phyloP scores from a whole-genome alignment of 53 echinoderm and acorn worm species.

The Astropecten irregularis region DNA sequence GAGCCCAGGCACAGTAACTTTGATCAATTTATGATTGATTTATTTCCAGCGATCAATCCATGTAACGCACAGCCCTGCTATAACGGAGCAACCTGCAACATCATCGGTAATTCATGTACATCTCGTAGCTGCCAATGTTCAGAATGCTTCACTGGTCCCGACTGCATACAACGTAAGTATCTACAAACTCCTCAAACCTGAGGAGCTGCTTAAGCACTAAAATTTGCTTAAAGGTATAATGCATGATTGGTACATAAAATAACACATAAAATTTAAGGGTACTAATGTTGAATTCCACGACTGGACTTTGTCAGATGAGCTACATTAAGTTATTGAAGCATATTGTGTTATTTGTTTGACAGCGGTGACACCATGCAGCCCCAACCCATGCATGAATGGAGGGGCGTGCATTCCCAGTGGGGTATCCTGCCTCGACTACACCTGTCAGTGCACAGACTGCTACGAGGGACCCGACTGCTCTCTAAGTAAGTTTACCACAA shows the following conservation, averaged over 20 bases:
- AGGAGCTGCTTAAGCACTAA: too few species aligned
- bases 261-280: too few species aligned
- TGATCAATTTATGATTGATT: too few species aligned
- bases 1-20: too few species aligned
- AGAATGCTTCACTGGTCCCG: conserved; percentile 68
- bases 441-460: conserved; percentile 78
- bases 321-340: too few species aligned
- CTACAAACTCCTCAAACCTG: not conserved
- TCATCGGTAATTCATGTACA: conserved; percentile 63
- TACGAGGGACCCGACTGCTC: conserved; percentile 69
- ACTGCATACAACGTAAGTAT: conserved; percentile 68
- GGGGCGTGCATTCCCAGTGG: conserved; percentile 58
- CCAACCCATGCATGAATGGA: conserved; percentile 78
- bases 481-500: conserved; percentile 53
- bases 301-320: too few species aligned
- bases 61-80: conserved; percentile 69
- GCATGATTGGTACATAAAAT: not conserved
- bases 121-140: conserved; percentile 67
- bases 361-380: conserved; percentile 74
- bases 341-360: conserved; percentile 9
- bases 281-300: too few species aligned
- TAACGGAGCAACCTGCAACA: conserved; percentile 72
- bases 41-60: conserved; percentile 65
- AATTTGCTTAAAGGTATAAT: too few species aligned
- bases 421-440: conserved; percentile 62